A percentile compares a stretch with the other conserved stretches of the same genome.
Evolutionary conservation across 2,888 invertebrate species (phyloP).

Genomic region (Chloroclystis v-ata): DNA sequence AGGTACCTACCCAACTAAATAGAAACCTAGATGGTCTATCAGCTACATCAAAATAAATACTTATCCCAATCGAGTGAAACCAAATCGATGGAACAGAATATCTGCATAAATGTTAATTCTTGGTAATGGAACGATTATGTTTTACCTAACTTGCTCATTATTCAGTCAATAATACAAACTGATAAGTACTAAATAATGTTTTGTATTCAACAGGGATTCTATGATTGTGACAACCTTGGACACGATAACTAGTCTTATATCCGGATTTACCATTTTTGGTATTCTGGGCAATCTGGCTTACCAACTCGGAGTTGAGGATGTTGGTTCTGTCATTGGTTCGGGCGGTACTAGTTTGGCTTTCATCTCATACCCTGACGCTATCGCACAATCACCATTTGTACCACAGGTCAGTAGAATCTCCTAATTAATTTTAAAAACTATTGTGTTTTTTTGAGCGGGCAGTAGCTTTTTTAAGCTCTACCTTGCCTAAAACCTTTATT

Average conservation of each 20-base stretch:
- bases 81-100: too few relatives aligned
- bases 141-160: background rate
- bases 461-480: too few relatives aligned
- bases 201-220: conserved; percentile 79
- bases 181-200: background rate
- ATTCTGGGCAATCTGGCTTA: conserved; percentile 88
- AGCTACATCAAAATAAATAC: too few relatives aligned
- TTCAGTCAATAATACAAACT: background rate
- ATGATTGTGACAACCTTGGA: conserved; percentile 89
- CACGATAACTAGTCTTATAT: conserved; percentile 88
- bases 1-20: too few relatives aligned
- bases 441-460: too few relatives aligned
- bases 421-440: too few relatives aligned
- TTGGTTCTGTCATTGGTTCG: conserved; percentile 81
- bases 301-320: conserved; percentile 78
- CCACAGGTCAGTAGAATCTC: conserved; percentile 79
- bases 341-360: conserved; percentile 90
- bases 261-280: conserved; percentile 89
- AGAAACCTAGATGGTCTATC: too few relatives aligned
- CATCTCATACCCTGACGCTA: conserved; percentile 90
- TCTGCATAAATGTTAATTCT: too few relatives aligned
- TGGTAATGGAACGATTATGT: background rate
- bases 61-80: too few relatives aligned
- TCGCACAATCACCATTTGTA: conserved; percentile 84
- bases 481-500: too few relatives aligned